A percentile compares a stretch with the other conserved stretches of the same genome.
Evolutionary conservation across 2,113 vertebrate genomes (phyloP).

Genomic region (Spheniscus mendiculus): DNA sequence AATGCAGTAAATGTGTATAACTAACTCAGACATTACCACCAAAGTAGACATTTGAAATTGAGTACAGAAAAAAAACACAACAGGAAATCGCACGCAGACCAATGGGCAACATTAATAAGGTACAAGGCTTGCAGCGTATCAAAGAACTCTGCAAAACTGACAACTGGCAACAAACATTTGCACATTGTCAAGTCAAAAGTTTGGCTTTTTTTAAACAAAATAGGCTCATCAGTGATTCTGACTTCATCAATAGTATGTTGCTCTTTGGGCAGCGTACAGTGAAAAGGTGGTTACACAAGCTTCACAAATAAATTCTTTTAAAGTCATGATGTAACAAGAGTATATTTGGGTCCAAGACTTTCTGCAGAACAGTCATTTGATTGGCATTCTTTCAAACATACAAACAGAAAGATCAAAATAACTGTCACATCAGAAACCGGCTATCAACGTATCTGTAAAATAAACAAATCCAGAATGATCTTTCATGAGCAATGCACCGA

Average conservation of each 20-base stretch:
- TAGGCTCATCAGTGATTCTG: not conserved
- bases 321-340: slow-evolving; percentile 5
- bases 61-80: slow-evolving; percentile 15
- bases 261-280: slow-evolving; percentile 5
- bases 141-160: not conserved
- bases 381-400: slow-evolving; percentile 59
- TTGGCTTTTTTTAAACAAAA: slow-evolving; percentile 17
- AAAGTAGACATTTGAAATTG: slow-evolving; percentile 33
- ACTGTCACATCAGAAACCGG: slow-evolving; percentile 48
- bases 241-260: not conserved
- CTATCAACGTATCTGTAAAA: slow-evolving; percentile 62
- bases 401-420: slow-evolving; percentile 64
- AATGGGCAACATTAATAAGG: slow-evolving; percentile 10
- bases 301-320: not conserved
- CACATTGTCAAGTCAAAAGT: not conserved
- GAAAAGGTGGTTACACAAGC: not conserved
- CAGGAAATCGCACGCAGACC: slow-evolving; percentile 10
- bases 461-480: slow-evolving; percentile 65
- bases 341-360: slow-evolving; percentile 36
- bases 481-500: slow-evolving; percentile 55
- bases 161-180: slow-evolving; percentile 29
- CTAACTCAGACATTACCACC: not conserved
- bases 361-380: slow-evolving; percentile 29
- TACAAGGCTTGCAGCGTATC: slow-evolving; percentile 21
- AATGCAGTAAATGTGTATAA: slow-evolving; percentile 41